Evolutionary conservation across 2,888 invertebrate species (phyloP).

Genomic region (Caenorhabditis sp.): DNA sequence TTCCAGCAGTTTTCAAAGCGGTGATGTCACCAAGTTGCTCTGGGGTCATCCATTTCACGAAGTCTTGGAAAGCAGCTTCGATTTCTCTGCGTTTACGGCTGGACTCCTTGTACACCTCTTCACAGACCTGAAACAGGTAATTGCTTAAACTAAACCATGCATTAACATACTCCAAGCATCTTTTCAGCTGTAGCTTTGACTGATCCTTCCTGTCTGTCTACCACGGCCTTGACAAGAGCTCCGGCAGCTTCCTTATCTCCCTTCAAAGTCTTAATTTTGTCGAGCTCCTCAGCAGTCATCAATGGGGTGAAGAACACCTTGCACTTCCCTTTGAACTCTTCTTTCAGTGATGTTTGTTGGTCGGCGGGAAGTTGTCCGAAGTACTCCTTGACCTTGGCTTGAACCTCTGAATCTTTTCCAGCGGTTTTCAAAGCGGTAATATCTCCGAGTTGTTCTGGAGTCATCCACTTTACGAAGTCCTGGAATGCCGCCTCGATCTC

Average conservation of each 20-base stretch:
- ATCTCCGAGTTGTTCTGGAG: slow-evolving; percentile 70
- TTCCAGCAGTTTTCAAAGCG: slow-evolving; percentile 53
- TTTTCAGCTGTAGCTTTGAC: slow-evolving; percentile 59
- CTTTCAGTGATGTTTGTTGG: slow-evolving; percentile 56
- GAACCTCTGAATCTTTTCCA: slow-evolving; percentile 38
- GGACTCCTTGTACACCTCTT: slow-evolving; percentile 56
- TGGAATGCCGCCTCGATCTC: slow-evolving; percentile 61
- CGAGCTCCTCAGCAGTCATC: slow-evolving; percentile 58
- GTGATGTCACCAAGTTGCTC: slow-evolving; percentile 58
- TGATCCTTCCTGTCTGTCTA: slow-evolving; percentile 64
- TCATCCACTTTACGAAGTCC: slow-evolving; percentile 69
- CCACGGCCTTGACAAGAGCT: slow-evolving; percentile 56
- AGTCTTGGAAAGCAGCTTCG: slow-evolving; percentile 49
- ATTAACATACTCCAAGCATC: slow-evolving; percentile 40
- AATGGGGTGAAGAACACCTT: slow-evolving; percentile 64
- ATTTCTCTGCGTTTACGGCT: slow-evolving; percentile 49
- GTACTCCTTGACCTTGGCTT: slow-evolving; percentile 72
- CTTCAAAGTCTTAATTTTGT: slow-evolving; percentile 57
- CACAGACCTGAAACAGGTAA: slow-evolving; percentile 33
- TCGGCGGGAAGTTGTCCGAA: slow-evolving; percentile 70
- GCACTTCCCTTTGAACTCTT: slow-evolving; percentile 72
- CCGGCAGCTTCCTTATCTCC: slow-evolving; percentile 51
- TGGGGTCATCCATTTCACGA: slow-evolving; percentile 59
- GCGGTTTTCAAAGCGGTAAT: slow-evolving; percentile 28
- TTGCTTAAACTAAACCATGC: neutral